Evolutionary conservation across 2,797 vertebrate species (phyloP).

Genomic region (Ctenopoma kingsleyae): DNA sequence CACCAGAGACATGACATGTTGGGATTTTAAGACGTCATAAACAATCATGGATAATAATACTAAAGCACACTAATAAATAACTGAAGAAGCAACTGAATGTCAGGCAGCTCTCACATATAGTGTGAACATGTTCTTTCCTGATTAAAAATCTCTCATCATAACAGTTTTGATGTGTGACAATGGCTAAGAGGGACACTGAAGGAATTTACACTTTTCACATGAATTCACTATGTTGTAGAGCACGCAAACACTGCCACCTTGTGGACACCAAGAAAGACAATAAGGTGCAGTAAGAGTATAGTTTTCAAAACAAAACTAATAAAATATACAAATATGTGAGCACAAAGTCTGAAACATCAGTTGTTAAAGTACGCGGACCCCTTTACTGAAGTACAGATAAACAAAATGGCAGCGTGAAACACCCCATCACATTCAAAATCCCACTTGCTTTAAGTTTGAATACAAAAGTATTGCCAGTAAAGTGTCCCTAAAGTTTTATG

Average conservation of each 20-base stretch:
- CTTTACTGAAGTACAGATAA: neutral
- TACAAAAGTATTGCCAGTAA: too few relatives aligned
- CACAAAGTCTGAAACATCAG: neutral
- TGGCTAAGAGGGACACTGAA: conserved; percentile 1
- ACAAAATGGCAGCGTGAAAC: neutral
- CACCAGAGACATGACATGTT: conserved; percentile 43
- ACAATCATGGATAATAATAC: conserved; percentile 11
- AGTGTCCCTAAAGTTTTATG: neutral
- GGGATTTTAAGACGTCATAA: conserved; percentile 25
- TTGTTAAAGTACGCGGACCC: neutral
- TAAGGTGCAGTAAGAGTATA: neutral
- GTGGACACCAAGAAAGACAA: conserved; percentile 56
- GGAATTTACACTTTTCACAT: conserved; percentile 2
- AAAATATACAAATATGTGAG: neutral
- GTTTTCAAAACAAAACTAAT: neutral
- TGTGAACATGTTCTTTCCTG: neutral
- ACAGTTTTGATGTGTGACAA: conserved; percentile 16
- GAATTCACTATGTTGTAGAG: neutral
- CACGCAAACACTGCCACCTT: conserved; percentile 73
- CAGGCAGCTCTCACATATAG: neutral
- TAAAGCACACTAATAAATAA: conserved; percentile 17
- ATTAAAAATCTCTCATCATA: conserved; percentile 15
- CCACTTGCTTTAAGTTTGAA: too few relatives aligned
- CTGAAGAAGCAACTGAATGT: conserved; percentile 37
- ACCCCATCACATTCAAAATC: too few relatives aligned